Evolutionary conservation across 2,888 invertebrate genomes (phyloP).

Genomic region (Liposcelis brunnea): DNA sequence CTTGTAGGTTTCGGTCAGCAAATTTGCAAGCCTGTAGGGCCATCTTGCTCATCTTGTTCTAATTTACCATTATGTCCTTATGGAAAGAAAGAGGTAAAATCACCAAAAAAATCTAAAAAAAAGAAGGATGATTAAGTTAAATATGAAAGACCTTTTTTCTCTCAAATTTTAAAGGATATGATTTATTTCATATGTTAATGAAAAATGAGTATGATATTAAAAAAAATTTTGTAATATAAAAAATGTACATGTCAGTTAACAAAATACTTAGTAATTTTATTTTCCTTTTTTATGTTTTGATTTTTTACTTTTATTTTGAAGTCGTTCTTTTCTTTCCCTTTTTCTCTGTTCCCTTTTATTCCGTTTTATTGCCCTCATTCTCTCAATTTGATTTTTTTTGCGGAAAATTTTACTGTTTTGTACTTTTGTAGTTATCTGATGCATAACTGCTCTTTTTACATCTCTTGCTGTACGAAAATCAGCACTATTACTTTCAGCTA

Average conservation of each 20-base stretch:
- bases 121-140: not conserved
- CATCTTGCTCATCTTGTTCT: slow-evolving; percentile 67
- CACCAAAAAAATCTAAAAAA: not conserved
- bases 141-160: slow-evolving; percentile 1
- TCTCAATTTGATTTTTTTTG: slow-evolving; percentile 44
- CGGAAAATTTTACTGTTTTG: slow-evolving; percentile 62
- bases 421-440: slow-evolving; percentile 51
- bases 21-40: slow-evolving; percentile 64
- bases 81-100: slow-evolving; percentile 17
- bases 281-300: slow-evolving; percentile 11
- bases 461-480: slow-evolving; percentile 39
- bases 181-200: too few relatives aligned
- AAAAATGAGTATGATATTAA: too few relatives aligned
- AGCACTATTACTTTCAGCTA: slow-evolving; percentile 34
- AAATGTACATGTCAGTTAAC: too few relatives aligned
- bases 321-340: slow-evolving; percentile 10
- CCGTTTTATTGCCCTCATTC: slow-evolving; percentile 14
- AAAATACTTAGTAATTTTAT: not conserved
- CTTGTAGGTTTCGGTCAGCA: slow-evolving; percentile 97
- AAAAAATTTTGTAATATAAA: too few relatives aligned
- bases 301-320: slow-evolving; percentile 12
- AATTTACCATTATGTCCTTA: slow-evolving; percentile 70
- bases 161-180: too few relatives aligned
- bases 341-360: slow-evolving; percentile 5
- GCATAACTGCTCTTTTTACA: slow-evolving; percentile 48